phyloP scores from a whole-genome alignment of 2,797 vertebrate genomes.

The Cuculus canorus region DNA sequence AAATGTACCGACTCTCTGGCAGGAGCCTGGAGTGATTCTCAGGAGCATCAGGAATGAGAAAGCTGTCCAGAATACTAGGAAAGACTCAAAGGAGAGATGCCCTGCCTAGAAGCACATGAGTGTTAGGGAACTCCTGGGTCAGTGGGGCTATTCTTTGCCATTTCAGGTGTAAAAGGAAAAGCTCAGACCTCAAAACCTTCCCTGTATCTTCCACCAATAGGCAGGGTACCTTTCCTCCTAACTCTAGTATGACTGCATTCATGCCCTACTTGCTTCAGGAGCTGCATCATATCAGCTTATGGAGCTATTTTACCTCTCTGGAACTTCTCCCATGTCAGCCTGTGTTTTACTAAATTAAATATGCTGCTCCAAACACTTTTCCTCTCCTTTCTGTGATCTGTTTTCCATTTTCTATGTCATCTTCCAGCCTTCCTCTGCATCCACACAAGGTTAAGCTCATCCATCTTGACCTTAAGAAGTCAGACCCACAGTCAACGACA shows the following conservation, averaged over 20 bases:
- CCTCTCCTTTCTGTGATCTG: background rate
- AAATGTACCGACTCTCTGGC: background rate
- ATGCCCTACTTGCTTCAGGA: background rate
- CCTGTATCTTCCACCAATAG: background rate
- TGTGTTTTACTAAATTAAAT: background rate
- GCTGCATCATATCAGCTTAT: background rate
- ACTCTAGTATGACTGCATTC: fast-evolving
- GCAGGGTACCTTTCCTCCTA: background rate
- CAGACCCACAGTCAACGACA: background rate
- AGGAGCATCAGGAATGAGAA: background rate
- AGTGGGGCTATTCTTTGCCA: background rate
- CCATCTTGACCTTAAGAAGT: background rate
- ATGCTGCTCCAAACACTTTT: background rate
- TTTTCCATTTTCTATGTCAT: background rate
- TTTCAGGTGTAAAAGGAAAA: background rate
- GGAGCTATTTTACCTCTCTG: background rate
- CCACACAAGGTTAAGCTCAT: background rate
- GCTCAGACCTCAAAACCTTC: background rate
- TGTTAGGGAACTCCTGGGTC: background rate
- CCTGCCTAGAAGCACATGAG: background rate
- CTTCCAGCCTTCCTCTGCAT: background rate
- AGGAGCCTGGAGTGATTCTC: background rate
- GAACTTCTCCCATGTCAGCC: background rate
- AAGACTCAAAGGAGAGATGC: background rate
- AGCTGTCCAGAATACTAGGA: background rate